Percentiles rank a stretch among this genome's conserved stretches.
These are phyloP conservation scores for Chrysopa pallens DNA, from an alignment of 1,140 invertebrate species.

Conservation along the genomic window DNA sequence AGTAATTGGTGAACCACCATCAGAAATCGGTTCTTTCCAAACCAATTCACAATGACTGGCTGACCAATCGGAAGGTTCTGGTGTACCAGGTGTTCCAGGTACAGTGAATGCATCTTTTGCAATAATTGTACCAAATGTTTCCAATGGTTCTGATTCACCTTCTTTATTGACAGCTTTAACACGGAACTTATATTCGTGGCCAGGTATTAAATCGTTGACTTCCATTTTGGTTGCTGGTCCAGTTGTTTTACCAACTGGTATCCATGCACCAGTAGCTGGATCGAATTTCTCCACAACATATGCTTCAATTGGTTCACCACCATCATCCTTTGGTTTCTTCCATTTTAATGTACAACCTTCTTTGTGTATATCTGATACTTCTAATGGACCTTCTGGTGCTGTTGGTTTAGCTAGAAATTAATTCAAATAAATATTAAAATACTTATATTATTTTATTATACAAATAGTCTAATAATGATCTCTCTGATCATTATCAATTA, in stretches of 20 bases:
- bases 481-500: background rate
- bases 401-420: conserved; percentile 62
- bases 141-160: conserved; percentile 91
- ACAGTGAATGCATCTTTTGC: conserved; percentile 93
- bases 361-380: conserved; percentile 88
- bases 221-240: conserved; percentile 67
- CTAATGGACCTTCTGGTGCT: conserved; percentile 85
- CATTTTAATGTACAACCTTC: conserved; percentile 91
- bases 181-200: conserved; percentile 95
- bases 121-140: conserved; percentile 76
- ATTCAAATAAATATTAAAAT: too few species aligned
- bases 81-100: conserved; percentile 63
- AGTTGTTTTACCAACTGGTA: conserved; percentile 66
- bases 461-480: conserved; percentile 1
- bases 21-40: conserved; percentile 63
- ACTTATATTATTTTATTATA: background rate
- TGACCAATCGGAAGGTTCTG: conserved; percentile 81
- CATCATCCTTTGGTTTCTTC: conserved; percentile 96
- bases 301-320: conserved; percentile 83
- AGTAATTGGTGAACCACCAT: conserved; percentile 82
- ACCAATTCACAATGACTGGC: conserved; percentile 76
- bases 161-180: conserved; percentile 95
- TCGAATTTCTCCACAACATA: conserved; percentile 95
- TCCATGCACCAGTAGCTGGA: conserved; percentile 75
- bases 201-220: conserved; percentile 73